Evolutionary conservation across 2,888 invertebrate species (phyloP).

Genomic region (Hybos culiciformis): DNA sequence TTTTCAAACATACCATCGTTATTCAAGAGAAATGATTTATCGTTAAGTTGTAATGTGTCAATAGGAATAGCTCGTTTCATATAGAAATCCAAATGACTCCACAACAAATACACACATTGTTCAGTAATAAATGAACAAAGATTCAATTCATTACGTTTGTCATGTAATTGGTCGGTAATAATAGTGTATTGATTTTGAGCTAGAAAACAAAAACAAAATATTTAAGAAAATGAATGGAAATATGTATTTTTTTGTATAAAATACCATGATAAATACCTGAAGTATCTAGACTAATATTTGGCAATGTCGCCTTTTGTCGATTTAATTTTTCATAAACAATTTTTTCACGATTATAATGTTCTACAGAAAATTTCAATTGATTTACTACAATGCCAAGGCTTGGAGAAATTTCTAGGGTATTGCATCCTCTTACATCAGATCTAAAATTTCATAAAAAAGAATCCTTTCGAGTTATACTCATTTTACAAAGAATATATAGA

Average conservation of each 20-base stretch:
- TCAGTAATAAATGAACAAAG: conserved; percentile 54
- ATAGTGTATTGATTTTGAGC: conserved; percentile 32
- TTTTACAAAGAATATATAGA: neutral
- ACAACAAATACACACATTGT: conserved; percentile 57
- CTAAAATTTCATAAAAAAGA: neutral
- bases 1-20: conserved; percentile 6
- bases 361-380: conserved; percentile 42
- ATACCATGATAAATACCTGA: conserved; percentile 19
- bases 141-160: conserved; percentile 46
- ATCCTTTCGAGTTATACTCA: neutral
- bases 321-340: conserved; percentile 37
- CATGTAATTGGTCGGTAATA: conserved; percentile 39
- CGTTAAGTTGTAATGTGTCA: conserved; percentile 22
- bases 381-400: conserved; percentile 41
- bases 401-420: conserved; percentile 30
- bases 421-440: conserved; percentile 9
- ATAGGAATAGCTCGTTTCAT: conserved; percentile 46
- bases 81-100: conserved; percentile 62
- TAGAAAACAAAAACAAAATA: conserved; percentile 10
- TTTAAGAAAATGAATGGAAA: neutral
- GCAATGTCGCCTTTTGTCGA: conserved; percentile 38
- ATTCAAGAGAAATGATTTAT: conserved; percentile 12
- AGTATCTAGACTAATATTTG: conserved; percentile 40
- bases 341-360: conserved; percentile 41
- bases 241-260: neutral